Evolutionary conservation across 2,113 vertebrate genomes (phyloP).

Genomic region (Neopipo cinnamomea): DNA sequence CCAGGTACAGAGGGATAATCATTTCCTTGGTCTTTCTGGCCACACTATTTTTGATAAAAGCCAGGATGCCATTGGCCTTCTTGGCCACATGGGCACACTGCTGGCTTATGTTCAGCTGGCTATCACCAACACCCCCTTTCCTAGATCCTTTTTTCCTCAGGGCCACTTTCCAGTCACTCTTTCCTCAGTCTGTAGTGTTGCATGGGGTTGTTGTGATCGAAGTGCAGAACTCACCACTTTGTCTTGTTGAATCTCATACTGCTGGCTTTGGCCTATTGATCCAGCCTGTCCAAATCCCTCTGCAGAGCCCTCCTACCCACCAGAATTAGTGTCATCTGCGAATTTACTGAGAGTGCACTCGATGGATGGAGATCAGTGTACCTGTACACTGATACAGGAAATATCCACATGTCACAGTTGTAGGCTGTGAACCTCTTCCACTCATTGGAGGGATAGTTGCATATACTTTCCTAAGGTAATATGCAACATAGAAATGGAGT

Average conservation of each 20-base stretch:
- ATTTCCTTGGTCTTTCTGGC: neutral
- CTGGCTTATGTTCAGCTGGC: neutral
- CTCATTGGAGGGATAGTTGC: neutral
- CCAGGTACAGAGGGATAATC: neutral
- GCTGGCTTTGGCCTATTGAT: neutral
- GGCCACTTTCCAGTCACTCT: neutral
- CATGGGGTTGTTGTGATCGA: neutral
- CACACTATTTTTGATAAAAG: neutral
- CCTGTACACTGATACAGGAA: neutral
- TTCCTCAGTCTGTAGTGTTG: no score
- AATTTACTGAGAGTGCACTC: neutral
- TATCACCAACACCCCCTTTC: neutral
- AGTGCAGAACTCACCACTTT: neutral
- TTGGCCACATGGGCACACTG: neutral
- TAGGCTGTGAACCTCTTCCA: neutral
- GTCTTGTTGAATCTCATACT: neutral
- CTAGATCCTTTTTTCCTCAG: neutral
- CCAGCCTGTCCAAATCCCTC: neutral
- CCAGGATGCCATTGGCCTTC: neutral
- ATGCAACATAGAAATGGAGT: neutral
- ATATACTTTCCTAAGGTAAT: neutral
- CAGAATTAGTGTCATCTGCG: neutral
- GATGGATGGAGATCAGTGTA: neutral
- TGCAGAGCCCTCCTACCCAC: neutral
- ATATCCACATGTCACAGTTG: accelerated